These are phyloP conservation scores for Stichopus chloronotus DNA, from an alignment of 35 echinoderm and acorn worm genomes.

Conservation along the genomic window DNA sequence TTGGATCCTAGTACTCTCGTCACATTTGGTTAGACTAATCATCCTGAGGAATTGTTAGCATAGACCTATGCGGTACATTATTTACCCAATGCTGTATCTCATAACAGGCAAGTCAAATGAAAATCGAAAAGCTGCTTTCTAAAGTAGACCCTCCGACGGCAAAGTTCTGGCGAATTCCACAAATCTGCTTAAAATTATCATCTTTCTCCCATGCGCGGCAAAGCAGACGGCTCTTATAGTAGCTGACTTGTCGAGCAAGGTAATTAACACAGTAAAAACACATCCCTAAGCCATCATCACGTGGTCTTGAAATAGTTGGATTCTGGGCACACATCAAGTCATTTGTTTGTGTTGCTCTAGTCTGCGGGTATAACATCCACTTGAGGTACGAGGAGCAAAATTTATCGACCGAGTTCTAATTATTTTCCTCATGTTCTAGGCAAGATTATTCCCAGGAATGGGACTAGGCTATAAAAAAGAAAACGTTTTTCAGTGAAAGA, in stretches of 20 bases:
- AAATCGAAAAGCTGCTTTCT: too few relatives aligned
- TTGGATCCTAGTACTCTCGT: too few relatives aligned
- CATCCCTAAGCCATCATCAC: background rate
- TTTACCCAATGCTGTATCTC: too few relatives aligned
- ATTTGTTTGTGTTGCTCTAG: background rate
- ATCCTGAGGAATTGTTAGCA: too few relatives aligned
- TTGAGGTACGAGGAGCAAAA: background rate
- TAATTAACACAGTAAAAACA: conserved; percentile 53
- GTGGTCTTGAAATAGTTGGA: background rate
- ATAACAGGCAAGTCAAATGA: too few relatives aligned
- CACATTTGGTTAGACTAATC: too few relatives aligned
- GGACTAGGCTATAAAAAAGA: background rate
- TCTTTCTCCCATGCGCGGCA: too few relatives aligned
- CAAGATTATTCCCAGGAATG: background rate
- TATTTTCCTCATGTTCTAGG: conserved; percentile 39
- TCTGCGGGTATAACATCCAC: background rate
- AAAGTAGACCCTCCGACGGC: too few relatives aligned
- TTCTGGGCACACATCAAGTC: background rate
- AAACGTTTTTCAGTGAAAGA: background rate
- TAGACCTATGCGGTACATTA: too few relatives aligned
- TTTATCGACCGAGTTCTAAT: conserved; percentile 46
- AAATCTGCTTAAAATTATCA: too few relatives aligned
- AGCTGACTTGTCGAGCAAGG: conserved; percentile 22
- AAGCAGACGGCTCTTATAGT: background rate
- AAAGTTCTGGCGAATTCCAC: too few relatives aligned